Percentiles rank a stretch among this genome's conserved stretches.
Evolutionary conservation across 2,888 invertebrate genomes (phyloP).

Genomic region (Sthenelais limicola): DNA sequence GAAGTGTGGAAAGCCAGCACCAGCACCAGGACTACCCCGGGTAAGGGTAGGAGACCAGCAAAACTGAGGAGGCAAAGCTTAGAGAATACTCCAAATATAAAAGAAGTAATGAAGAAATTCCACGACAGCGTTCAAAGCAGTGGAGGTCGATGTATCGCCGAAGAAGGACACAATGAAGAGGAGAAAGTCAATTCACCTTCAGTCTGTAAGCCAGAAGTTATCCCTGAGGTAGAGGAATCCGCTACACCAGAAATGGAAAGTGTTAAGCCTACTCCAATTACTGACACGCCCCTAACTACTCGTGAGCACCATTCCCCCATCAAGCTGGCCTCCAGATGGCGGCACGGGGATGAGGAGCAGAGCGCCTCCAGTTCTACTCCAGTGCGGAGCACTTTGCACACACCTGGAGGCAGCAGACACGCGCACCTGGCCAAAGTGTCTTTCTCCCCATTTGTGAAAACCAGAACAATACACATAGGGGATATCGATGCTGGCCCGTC

Average conservation of each 20-base stretch:
- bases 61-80: constrained; percentile 11
- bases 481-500: not conserved
- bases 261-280: not conserved
- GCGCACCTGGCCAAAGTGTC: not conserved
- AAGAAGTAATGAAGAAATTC: constrained; percentile 20
- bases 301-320: not conserved
- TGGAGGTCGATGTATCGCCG: not conserved
- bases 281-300: constrained; percentile 12
- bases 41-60: not conserved
- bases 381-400: not conserved
- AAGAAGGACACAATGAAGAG: not conserved
- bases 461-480: not conserved
- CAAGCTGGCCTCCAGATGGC: constrained; percentile 15
- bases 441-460: constrained; percentile 1
- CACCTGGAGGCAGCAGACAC: not conserved
- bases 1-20: not conserved
- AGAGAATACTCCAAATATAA: constrained; percentile 11
- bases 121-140: constrained; percentile 7
- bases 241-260: not conserved
- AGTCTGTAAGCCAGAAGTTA: not conserved
- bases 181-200: too few relatives aligned
- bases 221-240: not conserved
- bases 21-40: not conserved
- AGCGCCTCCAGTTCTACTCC: not conserved
- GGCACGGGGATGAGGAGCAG: not conserved